Conservation (phyloP, 2,113 vertebrate species). For the Bubo blakistoni region DNA sequence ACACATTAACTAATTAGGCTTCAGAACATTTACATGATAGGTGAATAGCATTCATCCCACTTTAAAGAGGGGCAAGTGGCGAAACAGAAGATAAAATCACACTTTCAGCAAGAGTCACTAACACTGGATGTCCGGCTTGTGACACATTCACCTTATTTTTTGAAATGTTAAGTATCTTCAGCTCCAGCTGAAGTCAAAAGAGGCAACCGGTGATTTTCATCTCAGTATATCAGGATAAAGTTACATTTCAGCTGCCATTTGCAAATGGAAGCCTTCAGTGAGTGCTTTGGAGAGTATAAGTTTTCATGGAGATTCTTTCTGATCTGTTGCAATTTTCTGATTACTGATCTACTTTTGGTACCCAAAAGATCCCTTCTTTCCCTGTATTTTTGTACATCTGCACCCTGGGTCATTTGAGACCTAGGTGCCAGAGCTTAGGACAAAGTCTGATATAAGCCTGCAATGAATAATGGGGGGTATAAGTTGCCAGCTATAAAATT, state of each 20-base stretch:
- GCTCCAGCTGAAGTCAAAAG: background rate
- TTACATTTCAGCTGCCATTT: background rate
- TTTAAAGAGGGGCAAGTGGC: constrained; percentile 1
- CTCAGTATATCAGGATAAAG: background rate
- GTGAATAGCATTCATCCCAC: background rate
- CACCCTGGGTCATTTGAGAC: background rate
- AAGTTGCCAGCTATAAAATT: background rate
- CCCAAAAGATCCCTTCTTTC: background rate
- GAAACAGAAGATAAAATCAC: background rate
- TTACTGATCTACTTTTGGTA: background rate
- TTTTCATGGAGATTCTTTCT: background rate
- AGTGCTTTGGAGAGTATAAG: background rate
- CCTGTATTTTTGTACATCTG: background rate
- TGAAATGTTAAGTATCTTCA: background rate
- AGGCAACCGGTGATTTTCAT: background rate
- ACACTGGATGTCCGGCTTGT: background rate
- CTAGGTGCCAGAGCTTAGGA: background rate
- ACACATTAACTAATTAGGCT: constrained; percentile 61
- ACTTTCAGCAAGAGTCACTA: background rate
- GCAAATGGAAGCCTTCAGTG: background rate
- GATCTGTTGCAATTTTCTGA: background rate
- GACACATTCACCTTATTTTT: background rate
- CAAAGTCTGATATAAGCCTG: background rate
- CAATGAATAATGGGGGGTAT: background rate
- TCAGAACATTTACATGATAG: constrained; percentile 49